Conservation (phyloP, 2,888 invertebrate species). For the Petrolisthes cinctipes region DNA sequence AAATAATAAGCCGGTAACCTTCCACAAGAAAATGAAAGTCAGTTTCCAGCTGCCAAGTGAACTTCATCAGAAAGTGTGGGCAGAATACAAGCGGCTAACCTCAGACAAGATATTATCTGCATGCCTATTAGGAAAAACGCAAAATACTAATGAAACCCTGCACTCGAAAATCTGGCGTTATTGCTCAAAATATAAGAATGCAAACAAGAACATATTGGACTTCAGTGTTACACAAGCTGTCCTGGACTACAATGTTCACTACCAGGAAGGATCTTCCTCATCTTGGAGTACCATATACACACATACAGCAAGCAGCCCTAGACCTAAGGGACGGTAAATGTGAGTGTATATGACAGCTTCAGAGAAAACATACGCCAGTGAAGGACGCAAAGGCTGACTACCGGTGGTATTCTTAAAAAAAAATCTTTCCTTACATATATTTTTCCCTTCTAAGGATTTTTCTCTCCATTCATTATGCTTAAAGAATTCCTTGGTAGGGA, state of each 20-base stretch:
- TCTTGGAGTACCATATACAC: background rate
- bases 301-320: background rate
- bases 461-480: too few species aligned
- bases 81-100: slow-evolving; percentile 27
- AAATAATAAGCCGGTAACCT: background rate
- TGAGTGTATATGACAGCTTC: background rate
- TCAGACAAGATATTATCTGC: background rate
- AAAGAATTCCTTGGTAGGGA: too few species aligned
- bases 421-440: too few species aligned
- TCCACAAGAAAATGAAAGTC: slow-evolving; percentile 13
- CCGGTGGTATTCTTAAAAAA: too few species aligned
- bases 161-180: background rate
- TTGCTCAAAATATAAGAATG: slow-evolving; percentile 10
- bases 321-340: background rate
- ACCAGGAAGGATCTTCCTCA: background rate
- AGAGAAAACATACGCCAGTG: background rate
- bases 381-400: background rate
- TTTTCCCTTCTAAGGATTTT: too few species aligned
- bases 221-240: slow-evolving; percentile 1
- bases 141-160: background rate
- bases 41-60: slow-evolving; percentile 3
- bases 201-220: slow-evolving; percentile 6
- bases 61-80: background rate
- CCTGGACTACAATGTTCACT: slow-evolving; percentile 1
- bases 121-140: slow-evolving; percentile 20